Percentiles rank a stretch among this genome's conserved stretches.
These are phyloP conservation scores for Drosophila nebulosa DNA, from an alignment of 1,140 invertebrate species.

Conservation along the genomic window DNA sequence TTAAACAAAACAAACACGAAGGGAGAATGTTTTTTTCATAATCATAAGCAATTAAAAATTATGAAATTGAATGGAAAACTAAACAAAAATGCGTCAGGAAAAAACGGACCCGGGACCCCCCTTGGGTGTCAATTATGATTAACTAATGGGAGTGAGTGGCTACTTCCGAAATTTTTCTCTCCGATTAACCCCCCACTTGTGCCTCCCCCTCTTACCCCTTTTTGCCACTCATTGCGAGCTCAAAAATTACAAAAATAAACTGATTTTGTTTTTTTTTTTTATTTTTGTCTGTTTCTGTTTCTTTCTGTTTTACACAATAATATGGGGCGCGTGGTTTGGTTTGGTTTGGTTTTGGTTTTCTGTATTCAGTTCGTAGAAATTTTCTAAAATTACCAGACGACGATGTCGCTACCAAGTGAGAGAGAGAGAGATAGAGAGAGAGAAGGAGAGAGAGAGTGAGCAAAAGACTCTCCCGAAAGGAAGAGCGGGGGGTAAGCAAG, in stretches of 20 bases:
- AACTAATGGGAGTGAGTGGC: constrained; percentile 3
- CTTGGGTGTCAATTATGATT: constrained; percentile 8
- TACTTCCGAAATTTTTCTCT: background rate
- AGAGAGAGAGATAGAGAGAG: background rate
- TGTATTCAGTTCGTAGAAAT: constrained; percentile 18
- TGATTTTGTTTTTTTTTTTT: background rate
- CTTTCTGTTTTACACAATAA: constrained; percentile 59
- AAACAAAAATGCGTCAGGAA: background rate
- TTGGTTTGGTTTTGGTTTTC: constrained; percentile 31
- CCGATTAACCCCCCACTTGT: background rate
- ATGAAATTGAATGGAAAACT: constrained; percentile 30
- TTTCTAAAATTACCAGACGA: constrained; percentile 43
- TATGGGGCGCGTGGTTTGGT: constrained; percentile 43
- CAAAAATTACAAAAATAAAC: constrained; percentile 46
- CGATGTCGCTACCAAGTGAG: background rate
- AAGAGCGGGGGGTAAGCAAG: constrained; percentile 7
- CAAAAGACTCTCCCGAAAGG: too few species aligned
- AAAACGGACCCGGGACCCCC: background rate
- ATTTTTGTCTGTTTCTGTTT: too few species aligned
- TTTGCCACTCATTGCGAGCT: background rate
- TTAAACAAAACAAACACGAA: constrained; percentile 25
- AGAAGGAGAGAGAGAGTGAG: background rate
- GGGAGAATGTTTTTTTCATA: background rate
- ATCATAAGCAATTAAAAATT: constrained; percentile 15
- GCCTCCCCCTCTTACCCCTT: background rate